phyloP scores from a whole-genome alignment of 2,888 invertebrate species.

The Volucella bombylans region DNA sequence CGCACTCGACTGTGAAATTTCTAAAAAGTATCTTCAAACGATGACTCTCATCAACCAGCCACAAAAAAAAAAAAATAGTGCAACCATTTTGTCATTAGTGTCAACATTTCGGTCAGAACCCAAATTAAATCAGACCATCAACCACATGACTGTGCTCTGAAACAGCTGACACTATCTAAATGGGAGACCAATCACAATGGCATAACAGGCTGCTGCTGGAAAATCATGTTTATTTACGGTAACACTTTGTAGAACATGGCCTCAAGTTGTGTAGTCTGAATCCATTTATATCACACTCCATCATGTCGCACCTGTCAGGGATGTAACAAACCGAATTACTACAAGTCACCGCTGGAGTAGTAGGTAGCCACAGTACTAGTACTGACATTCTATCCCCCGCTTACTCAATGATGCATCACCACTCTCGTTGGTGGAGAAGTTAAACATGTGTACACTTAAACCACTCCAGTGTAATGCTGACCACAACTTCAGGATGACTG shows the following conservation, averaged over 20 bases:
- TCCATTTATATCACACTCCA: conserved; percentile 7
- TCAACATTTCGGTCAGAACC: background rate
- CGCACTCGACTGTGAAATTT: conserved; percentile 32
- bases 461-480: conserved; percentile 55
- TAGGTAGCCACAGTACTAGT: background rate
- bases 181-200: conserved; percentile 34
- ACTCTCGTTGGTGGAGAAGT: conserved; percentile 30
- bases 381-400: too few species aligned
- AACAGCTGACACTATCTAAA: conserved; percentile 9
- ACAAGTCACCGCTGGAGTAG: conserved; percentile 21
- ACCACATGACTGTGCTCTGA: conserved; percentile 11
- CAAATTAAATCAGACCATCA: conserved; percentile 21
- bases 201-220: conserved; percentile 4
- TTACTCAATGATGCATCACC: conserved; percentile 37
- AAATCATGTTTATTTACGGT: conserved; percentile 25
- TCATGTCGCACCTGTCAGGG: conserved; percentile 24
- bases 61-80: background rate
- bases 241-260: conserved; percentile 7
- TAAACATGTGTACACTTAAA: conserved; percentile 50
- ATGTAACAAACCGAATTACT: conserved; percentile 28
- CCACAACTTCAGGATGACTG: conserved; percentile 55
- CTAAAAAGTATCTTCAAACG: background rate
- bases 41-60: background rate
- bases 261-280: conserved; percentile 1
- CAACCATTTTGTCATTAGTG: background rate